Evolutionary conservation across 2,113 vertebrate genomes (phyloP).

Genomic region (Chaetops frenatus): DNA sequence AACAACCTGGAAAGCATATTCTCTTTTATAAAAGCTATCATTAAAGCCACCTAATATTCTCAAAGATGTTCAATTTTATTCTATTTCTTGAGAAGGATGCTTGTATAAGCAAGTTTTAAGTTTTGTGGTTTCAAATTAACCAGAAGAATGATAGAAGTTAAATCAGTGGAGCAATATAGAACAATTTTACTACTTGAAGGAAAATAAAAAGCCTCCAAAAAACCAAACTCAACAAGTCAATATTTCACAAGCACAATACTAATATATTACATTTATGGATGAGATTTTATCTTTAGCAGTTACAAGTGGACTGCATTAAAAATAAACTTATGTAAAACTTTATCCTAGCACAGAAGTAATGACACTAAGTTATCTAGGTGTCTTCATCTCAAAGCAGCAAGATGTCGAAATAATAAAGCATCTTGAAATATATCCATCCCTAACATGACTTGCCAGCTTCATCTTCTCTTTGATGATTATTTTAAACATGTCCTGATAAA

Average conservation of each 20-base stretch:
- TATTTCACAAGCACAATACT: not conserved
- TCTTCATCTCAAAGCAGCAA: not conserved
- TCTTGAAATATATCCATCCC: not conserved
- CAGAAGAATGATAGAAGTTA: not conserved
- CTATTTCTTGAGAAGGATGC: not conserved
- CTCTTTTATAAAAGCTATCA: not conserved
- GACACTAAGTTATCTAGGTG: not conserved
- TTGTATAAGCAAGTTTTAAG: not conserved
- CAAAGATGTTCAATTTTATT: not conserved
- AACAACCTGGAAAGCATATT: accelerated
- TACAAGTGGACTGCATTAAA: not conserved
- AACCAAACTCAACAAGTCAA: not conserved
- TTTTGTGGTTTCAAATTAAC: not conserved
- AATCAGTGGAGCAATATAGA: not conserved
- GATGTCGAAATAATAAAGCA: not conserved
- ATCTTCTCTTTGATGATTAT: not conserved
- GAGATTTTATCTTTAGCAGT: not conserved
- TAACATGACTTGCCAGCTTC: not conserved
- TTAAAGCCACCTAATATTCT: not conserved
- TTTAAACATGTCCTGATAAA: not conserved
- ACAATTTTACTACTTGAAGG: not conserved
- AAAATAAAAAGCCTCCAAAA: not conserved
- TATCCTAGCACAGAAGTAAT: not conserved
- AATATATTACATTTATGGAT: not conserved
- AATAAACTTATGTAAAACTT: not conserved